These are phyloP conservation scores for Sinocyclocheilus anshuiensis DNA, from an alignment of 2,113 vertebrate genomes.

Conservation along the genomic window DNA sequence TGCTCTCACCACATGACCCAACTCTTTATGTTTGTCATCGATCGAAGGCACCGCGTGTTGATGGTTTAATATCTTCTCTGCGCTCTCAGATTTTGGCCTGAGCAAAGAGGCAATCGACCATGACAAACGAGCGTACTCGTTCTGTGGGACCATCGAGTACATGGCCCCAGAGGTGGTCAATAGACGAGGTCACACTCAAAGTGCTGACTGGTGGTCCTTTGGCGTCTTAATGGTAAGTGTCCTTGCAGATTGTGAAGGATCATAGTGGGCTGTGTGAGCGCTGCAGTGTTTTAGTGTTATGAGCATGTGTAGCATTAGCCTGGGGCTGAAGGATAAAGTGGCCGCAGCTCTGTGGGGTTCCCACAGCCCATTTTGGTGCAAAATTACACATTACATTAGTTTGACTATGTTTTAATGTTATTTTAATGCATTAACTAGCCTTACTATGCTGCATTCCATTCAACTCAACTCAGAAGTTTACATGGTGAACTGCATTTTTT, in stretches of 20 bases:
- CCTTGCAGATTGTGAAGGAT: neutral
- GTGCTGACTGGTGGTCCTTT: slow-evolving; percentile 98
- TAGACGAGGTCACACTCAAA: slow-evolving; percentile 91
- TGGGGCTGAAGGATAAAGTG: neutral
- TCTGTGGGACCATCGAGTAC: slow-evolving; percentile 96
- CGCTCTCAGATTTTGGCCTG: slow-evolving; percentile 87
- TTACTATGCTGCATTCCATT: neutral
- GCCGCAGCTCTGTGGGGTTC: neutral
- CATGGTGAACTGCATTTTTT: neutral
- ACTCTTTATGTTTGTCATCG: neutral
- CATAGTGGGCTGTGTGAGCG: neutral
- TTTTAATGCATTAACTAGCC: neutral
- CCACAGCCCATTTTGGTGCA: neutral
- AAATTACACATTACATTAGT: neutral
- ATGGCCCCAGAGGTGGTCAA: slow-evolving; percentile 98
- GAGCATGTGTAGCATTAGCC: neutral
- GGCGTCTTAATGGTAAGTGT: slow-evolving; percentile 90
- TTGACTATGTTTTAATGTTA: neutral
- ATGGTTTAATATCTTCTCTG: slow-evolving; percentile 7
- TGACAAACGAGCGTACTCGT: slow-evolving; percentile 93
- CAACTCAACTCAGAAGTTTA: neutral
- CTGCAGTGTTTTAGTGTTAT: slow-evolving; percentile 1
- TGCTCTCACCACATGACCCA: neutral
- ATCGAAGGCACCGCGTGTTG: neutral
- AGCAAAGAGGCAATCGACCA: slow-evolving; percentile 96